Base-by-base conservation (phyloP, 2,797 vertebrate species). In the Phoebastria nigripes region DNA sequence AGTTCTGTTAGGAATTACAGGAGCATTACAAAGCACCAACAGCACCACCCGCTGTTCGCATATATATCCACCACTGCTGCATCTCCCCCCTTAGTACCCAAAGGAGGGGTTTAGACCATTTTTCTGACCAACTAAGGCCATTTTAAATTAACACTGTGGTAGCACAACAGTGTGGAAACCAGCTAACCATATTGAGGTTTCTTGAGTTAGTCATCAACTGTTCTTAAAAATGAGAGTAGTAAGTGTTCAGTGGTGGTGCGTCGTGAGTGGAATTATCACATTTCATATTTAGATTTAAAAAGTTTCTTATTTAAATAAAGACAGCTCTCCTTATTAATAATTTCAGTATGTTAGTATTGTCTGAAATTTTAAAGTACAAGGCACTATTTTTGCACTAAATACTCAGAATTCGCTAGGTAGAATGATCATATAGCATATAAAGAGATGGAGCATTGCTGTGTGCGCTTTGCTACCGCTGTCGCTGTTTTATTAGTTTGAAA, bases 41-140 rank as follows among this genome's bases (percentile, higher is more conserved):
- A 96, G 90, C 93, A 87, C 93, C 94, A 91, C 83, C 90, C 44
- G 17, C 74, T 94, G 94, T 73, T 89, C 71, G 28, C 55, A 37
- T 11, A 1, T 2, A 25, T 2, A 46, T 63, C 70, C 95, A 90
- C 93, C 77, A 6, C 39, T 21, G 25, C 70, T 49, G 19, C 47
- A 6, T 29, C 59, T 41, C 77, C 56, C 18, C 35, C 59, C 47
- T 56, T 46, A 4, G 15, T 4, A 22, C 35, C n/a, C 47, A 9
- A 39, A 37, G 14, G 2, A 42, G 47, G 5, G 21, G 1, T 1
- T 58, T 18, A 47, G 11, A 5, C 14, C 42, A 11, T 81, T 81
- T 54, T 52, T 86, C 39, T 35, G 44, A 20, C 22, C 58, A 21
- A 0, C 20, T 37, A 10, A 41, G 28, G 46, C 51, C 20, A 15